phyloP scores from a whole-genome alignment of 2,113 vertebrate genomes.

The Microtus ochrogaster region DNA sequence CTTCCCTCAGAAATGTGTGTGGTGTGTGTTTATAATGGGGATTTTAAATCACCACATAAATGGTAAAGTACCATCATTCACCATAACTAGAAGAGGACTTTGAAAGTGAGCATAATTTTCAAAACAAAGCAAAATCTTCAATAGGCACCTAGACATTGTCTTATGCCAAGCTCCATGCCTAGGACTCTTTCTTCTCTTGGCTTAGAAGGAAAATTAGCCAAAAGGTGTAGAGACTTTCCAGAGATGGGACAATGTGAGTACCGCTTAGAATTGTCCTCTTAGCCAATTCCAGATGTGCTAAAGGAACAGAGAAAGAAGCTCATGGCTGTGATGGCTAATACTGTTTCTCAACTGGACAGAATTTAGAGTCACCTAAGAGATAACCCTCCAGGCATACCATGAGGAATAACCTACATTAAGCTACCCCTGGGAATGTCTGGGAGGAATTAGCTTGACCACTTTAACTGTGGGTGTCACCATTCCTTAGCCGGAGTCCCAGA shows the following conservation, averaged over 20 bases:
- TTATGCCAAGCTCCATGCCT: background rate
- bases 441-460: background rate
- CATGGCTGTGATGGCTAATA: background rate
- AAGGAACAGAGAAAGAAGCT: slow-evolving; percentile 33
- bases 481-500: background rate
- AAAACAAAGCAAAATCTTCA: slow-evolving; percentile 36
- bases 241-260: background rate
- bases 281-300: background rate
- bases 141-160: background rate
- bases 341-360: background rate
- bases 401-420: background rate
- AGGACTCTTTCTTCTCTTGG: slow-evolving; percentile 6
- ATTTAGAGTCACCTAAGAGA: background rate
- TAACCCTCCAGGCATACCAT: background rate
- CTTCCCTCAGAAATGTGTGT: background rate
- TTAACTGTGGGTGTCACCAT: background rate
- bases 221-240: background rate
- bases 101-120: slow-evolving; percentile 20
- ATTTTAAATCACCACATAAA: slow-evolving; percentile 21
- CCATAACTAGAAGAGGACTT: slow-evolving; percentile 25
- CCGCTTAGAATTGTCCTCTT: background rate
- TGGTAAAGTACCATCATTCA: slow-evolving; percentile 44
- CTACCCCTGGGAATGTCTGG: background rate
- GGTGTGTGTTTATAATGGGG: background rate
- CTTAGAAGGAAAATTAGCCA: slow-evolving; percentile 34